These are phyloP conservation scores for Doryteuthis pealeii DNA, from an alignment of 1,140 invertebrate species.

Conservation along the genomic window DNA sequence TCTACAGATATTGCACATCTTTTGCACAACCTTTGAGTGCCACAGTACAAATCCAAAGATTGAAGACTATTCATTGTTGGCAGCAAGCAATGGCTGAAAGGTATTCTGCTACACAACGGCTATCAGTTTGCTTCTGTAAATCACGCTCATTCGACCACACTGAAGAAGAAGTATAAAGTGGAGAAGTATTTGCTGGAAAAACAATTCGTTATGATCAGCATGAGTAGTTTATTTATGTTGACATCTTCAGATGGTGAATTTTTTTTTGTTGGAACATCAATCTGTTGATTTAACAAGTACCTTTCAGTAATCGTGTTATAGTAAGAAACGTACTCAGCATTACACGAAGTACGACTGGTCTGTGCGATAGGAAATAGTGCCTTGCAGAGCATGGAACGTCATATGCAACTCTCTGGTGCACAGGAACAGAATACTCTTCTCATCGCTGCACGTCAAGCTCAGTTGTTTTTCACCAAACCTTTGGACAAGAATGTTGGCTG, in stretches of 20 bases:
- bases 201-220: not conserved
- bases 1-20: too few relatives aligned
- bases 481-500: slow-evolving; percentile 25
- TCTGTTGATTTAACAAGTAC: slow-evolving; percentile 14
- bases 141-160: too few relatives aligned
- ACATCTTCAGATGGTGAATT: not conserved
- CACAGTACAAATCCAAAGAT: too few relatives aligned
- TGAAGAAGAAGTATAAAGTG: too few relatives aligned
- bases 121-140: not conserved
- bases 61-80: too few relatives aligned
- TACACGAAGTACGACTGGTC: slow-evolving; percentile 32
- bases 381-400: slow-evolving; percentile 19
- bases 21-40: too few relatives aligned
- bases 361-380: slow-evolving; percentile 15
- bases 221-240: too few relatives aligned
- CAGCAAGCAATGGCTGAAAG: not conserved
- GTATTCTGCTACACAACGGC: not conserved
- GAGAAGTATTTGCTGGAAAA: not conserved
- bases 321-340: slow-evolving; percentile 26
- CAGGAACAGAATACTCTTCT: slow-evolving; percentile 9
- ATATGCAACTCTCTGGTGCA: slow-evolving; percentile 22
- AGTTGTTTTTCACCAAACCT: slow-evolving; percentile 14
- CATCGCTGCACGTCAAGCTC: slow-evolving; percentile 13
- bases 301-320: too few relatives aligned
- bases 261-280: not conserved